Base-by-base conservation (phyloP, 2,888 invertebrate species). In the Clusia tigrina region DNA sequence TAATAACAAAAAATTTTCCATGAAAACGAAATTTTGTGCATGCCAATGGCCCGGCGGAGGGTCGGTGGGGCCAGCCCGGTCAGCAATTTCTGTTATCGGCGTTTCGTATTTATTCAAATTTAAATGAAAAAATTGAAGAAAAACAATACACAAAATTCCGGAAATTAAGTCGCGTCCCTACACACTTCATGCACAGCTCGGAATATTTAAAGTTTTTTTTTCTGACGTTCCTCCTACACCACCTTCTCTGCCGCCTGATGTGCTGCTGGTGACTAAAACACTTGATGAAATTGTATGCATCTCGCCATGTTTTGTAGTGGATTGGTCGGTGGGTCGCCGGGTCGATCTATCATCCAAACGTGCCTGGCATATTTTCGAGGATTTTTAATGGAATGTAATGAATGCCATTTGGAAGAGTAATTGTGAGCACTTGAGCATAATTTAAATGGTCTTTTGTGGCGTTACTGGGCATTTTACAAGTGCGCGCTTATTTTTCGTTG, bases 161-260 rank as follows among this genome's bases (percentile, higher is more conserved):
- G 42, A 42, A 42, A 42, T 42, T 42, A 42, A 42, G 42, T 42
- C 42, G 42, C 42, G n/a, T 42, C 3, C n/a, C 9, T 6, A 6
- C n/a, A 42, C 9, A 42, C 9, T 15, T 42, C n/a, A 15, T 42
- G 42, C 42, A 42, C 3, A 5, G 42, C 3, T 42, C 42, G 42
- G n/a, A 42, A 42, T 42, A 15, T 42, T n/a, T n/a, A n/a, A n/a
- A n/a, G n/a, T n/a, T n/a, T n/a, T 42, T 42, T 42, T 15, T 42
- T 15, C n/a, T 6, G n/a, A n/a, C n/a, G 12, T 42, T 32, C 32
- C 32, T 32, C 12, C 32, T 6, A 32, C 32, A 9, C n/a, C n/a
- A n/a, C n/a, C n/a, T n/a, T n/a, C n/a, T n/a, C n/a, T n/a, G n/a
- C n/a, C n/a, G n/a, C n/a, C n/a, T n/a, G n/a, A n/a, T n/a, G n/a